These are phyloP conservation scores for Eristalinus sepulchralis DNA, from an alignment of 2,888 invertebrate genomes.

Conservation along the genomic window DNA sequence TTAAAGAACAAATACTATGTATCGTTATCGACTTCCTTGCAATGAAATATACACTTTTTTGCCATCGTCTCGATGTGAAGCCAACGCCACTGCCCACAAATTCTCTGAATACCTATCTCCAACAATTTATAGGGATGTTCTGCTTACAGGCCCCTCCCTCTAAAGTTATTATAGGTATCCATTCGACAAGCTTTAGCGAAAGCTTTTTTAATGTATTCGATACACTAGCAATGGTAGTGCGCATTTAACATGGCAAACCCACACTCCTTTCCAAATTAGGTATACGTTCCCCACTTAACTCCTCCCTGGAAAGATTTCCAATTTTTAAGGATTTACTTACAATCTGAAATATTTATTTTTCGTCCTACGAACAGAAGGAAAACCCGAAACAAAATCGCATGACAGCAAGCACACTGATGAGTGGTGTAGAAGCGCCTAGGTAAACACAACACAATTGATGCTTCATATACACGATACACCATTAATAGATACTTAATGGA, in stretches of 20 bases:
- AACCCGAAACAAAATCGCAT: neutral
- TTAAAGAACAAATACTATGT: too few relatives aligned
- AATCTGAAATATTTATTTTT: neutral
- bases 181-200: constrained; percentile 38
- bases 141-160: constrained; percentile 49
- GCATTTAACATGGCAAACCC: constrained; percentile 46
- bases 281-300: constrained; percentile 12
- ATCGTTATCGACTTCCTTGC: neutral
- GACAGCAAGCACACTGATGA: neutral
- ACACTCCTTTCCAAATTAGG: constrained; percentile 18
- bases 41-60: neutral
- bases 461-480: constrained; percentile 45
- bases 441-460: constrained; percentile 32
- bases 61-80: neutral
- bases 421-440: neutral
- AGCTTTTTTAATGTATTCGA: constrained; percentile 48
- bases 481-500: constrained; percentile 73
- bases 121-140: constrained; percentile 6
- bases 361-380: neutral
- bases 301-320: constrained; percentile 31
- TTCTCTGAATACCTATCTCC: neutral
- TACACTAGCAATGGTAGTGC: constrained; percentile 29
- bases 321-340: neutral
- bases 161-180: constrained; percentile 32
- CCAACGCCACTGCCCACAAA: constrained; percentile 2